phyloP scores from a whole-genome alignment of 2,888 invertebrate species.

The Hemicrepidius hirtus region DNA sequence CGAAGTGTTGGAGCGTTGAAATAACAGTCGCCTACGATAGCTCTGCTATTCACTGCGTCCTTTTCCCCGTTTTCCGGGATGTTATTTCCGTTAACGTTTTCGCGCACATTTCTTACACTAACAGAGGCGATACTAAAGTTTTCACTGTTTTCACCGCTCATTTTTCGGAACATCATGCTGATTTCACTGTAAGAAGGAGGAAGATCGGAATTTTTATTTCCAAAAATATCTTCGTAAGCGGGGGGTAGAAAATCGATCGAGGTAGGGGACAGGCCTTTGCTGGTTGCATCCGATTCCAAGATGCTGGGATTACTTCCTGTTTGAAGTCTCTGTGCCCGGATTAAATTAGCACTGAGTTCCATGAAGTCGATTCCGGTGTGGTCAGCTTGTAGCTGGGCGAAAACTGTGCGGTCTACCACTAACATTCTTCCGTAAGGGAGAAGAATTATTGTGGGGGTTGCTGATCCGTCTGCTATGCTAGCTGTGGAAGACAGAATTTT shows the following conservation, averaged over 20 bases:
- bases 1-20: slow-evolving; percentile 26
- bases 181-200: slow-evolving; percentile 70
- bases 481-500: slow-evolving; percentile 50
- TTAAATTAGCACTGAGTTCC: slow-evolving; percentile 73
- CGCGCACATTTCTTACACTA: slow-evolving; percentile 20
- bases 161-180: slow-evolving; percentile 62
- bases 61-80: neutral
- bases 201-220: slow-evolving; percentile 65
- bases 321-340: slow-evolving; percentile 70
- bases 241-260: slow-evolving; percentile 73
- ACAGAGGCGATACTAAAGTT: slow-evolving; percentile 16
- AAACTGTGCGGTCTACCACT: slow-evolving; percentile 75
- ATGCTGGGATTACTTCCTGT: slow-evolving; percentile 70
- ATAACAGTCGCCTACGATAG: slow-evolving; percentile 1
- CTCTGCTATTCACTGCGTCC: neutral
- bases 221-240: slow-evolving; percentile 74
- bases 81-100: neutral
- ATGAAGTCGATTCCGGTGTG: slow-evolving; percentile 73
- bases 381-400: slow-evolving; percentile 72
- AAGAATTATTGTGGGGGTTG: slow-evolving; percentile 75
- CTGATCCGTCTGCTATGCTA: slow-evolving; percentile 62
- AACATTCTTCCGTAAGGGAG: slow-evolving; percentile 76
- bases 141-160: slow-evolving; percentile 36
- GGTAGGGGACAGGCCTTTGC: slow-evolving; percentile 73
- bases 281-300: slow-evolving; percentile 74